Evolutionary conservation across 1,140 invertebrate species (phyloP), one percentile per base, ranked within the genome.

Genomic region (Pogonognathellus flavescens): DNA sequence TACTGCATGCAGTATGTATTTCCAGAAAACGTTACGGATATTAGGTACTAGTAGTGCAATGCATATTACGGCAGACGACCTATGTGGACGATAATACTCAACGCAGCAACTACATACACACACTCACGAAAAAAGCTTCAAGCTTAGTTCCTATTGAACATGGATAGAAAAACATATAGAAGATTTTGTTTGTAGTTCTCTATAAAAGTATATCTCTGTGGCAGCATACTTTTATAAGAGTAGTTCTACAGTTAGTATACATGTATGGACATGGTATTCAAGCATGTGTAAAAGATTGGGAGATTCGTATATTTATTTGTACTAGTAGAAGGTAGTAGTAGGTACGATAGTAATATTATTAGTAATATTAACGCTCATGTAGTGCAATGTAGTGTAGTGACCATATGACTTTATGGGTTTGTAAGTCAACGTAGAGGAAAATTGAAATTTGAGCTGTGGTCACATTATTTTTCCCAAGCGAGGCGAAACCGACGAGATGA

Each of bases 371-470:
- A 60, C 31, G 70, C 66, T 25, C 18, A 41, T 41, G 66, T 25
- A 66, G 62, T 66, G 62, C 62, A 76, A 76, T 76, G 31, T 76
- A 76, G 31, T 76, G 70, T 82, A 84, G 82, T 84, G 82, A 83
- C 85, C 85, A 86, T 86, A 83, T 80, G 85, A 86, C 85, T 86
- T 86, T 86, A 86, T 86, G 85, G 85, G 70, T 59, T 83, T 86
- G 82, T 84, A 84, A 84, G 82, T 81, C 85, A 86, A 84, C 85
- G 85, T 86, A 86, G 82, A 86, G 85, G 85, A 86, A 86, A 86
- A 86, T 86, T 86, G 85, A 86, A 86, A 86, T 84, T 86, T 86
- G 85, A 86, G 59, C 82, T 86, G 85, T 62, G 85, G 85, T 86
- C 85, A 86, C 82, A 86, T 86, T 86, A 86, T 80, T 86, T 80